phyloP scores from a whole-genome alignment of 2,888 invertebrate genomes.

The Meganola albula region DNA sequence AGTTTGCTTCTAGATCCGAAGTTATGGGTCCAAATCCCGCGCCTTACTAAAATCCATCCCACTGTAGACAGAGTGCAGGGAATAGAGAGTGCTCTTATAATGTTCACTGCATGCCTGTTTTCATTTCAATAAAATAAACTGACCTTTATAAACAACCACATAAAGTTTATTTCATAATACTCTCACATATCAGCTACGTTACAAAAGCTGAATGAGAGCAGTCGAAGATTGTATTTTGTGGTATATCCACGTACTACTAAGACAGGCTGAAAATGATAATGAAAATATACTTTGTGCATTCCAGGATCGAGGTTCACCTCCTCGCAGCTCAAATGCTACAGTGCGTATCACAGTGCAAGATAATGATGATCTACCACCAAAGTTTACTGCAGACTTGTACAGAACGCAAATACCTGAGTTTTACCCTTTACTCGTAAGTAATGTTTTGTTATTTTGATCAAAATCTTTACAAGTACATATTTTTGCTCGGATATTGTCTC shows the following conservation, averaged over 20 bases:
- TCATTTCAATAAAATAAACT: too few species aligned
- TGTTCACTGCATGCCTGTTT: too few species aligned
- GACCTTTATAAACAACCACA: too few species aligned
- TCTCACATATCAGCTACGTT: too few species aligned
- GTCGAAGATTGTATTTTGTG: background rate
- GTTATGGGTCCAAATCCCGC: too few species aligned
- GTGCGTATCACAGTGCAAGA: constrained; percentile 84
- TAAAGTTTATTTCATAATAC: too few species aligned
- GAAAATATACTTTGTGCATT: constrained; percentile 20
- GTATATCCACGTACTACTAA: background rate
- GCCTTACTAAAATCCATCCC: too few species aligned
- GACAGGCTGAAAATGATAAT: background rate
- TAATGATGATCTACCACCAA: constrained; percentile 89
- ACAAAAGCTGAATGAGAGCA: background rate
- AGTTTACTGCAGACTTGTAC: constrained; percentile 89
- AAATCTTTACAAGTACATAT: too few species aligned
- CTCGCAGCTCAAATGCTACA: constrained; percentile 83
- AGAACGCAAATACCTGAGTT: constrained; percentile 88
- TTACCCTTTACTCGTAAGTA: constrained; percentile 85
- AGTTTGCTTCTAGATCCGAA: too few species aligned
- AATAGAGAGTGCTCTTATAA: too few species aligned
- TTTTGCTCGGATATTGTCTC: too few species aligned
- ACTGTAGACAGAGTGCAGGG: too few species aligned
- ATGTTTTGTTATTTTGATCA: background rate
- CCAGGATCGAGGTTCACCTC: constrained; percentile 89